phyloP scores from a whole-genome alignment of 2,888 invertebrate genomes.

The Acanthosepion pharaonis region DNA sequence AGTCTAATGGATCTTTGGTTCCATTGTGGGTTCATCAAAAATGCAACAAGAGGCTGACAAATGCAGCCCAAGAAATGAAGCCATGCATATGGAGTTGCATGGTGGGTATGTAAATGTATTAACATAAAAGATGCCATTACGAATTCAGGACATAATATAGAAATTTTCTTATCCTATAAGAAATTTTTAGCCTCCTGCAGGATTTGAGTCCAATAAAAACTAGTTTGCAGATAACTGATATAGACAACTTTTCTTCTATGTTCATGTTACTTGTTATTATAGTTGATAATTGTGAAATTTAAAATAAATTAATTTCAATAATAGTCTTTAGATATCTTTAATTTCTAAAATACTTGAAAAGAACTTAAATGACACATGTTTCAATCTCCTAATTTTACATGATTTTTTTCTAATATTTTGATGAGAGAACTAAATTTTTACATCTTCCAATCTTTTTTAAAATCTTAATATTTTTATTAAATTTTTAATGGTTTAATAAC shows the following conservation, averaged over 20 bases:
- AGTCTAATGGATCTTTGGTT: constrained; percentile 33
- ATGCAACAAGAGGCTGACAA: constrained; percentile 9
- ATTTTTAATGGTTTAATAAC: too few relatives aligned
- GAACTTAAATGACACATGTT: too few relatives aligned
- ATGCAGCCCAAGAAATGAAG: not conserved
- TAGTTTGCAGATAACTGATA: not conserved
- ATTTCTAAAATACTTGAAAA: too few relatives aligned
- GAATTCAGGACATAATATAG: not conserved
- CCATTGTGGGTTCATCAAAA: constrained; percentile 33
- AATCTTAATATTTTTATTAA: too few relatives aligned
- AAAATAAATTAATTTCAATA: too few relatives aligned
- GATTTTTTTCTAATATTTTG: too few relatives aligned
- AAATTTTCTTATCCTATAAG: not conserved
- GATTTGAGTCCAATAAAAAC: not conserved
- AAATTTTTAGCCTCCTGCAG: not conserved
- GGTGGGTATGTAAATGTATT: not conserved
- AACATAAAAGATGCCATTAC: not conserved
- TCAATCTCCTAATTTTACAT: too few relatives aligned
- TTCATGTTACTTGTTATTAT: too few relatives aligned
- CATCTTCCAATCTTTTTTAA: too few relatives aligned
- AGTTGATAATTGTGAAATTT: too few relatives aligned
- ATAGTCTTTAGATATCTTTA: too few relatives aligned
- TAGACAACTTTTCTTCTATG: not conserved
- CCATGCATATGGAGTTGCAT: not conserved
- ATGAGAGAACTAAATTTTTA: too few relatives aligned